Percentiles rank a stretch among this genome's conserved stretches.
Conservation (phyloP, 2,888 invertebrate genomes). For the Bursaphelenchus okinawaensis region DNA sequence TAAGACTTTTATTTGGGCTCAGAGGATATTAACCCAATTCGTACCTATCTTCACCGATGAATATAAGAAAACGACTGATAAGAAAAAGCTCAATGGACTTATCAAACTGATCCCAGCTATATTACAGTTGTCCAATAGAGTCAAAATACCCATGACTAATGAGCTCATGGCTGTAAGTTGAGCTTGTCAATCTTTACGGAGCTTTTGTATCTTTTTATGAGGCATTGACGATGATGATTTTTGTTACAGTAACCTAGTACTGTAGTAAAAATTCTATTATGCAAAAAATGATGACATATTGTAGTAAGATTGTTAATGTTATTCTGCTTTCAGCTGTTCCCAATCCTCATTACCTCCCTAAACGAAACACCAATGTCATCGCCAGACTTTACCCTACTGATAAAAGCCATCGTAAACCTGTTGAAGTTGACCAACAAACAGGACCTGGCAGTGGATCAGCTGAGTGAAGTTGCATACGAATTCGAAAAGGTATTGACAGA, state of each 20-base stretch:
- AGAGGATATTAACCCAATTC: constrained; percentile 26
- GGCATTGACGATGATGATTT: too few relatives aligned
- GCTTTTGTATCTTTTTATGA: too few relatives aligned
- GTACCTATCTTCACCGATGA: constrained; percentile 21
- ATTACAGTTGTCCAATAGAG: constrained; percentile 5
- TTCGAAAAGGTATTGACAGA: background rate
- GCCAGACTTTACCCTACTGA: background rate
- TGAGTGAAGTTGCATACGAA: background rate
- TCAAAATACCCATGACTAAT: constrained; percentile 16
- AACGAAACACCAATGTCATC: constrained; percentile 4
- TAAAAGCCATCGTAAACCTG: background rate
- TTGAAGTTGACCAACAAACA: background rate
- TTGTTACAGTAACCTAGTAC: too few relatives aligned
- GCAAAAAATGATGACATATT: too few relatives aligned
- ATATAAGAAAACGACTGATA: constrained; percentile 1
- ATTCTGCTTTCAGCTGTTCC: constrained; percentile 15
- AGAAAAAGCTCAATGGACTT: background rate
- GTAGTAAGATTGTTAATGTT: too few relatives aligned
- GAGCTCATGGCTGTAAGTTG: constrained; percentile 6
- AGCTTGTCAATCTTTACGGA: too few relatives aligned
- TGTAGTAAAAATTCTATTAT: too few relatives aligned
- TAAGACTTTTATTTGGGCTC: constrained; percentile 23
- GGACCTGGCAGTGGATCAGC: background rate
- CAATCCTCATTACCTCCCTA: constrained; percentile 6
- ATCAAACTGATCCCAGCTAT: constrained; percentile 9